A percentile compares a stretch with the other conserved stretches of the same genome.
These are phyloP conservation scores for Pimpla rufipes DNA, from an alignment of 2,888 invertebrate species.

Conservation along the genomic window DNA sequence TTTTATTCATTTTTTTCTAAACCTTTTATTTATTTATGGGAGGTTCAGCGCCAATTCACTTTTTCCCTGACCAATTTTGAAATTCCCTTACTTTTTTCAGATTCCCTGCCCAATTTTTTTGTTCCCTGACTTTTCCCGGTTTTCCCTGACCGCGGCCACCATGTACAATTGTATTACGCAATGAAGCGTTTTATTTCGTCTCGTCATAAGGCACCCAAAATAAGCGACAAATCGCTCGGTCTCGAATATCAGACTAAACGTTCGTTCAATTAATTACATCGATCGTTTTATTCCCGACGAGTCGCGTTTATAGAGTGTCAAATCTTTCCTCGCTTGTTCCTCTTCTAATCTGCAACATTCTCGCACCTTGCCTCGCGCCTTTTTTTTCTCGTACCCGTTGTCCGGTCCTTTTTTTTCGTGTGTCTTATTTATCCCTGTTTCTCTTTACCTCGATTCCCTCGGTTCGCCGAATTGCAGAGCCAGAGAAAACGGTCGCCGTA, in stretches of 20 bases:
- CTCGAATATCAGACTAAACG: background rate
- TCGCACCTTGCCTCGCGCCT: constrained; percentile 44
- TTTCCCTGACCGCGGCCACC: too few species aligned
- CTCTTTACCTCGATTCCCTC: constrained; percentile 40
- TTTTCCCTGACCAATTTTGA: too few species aligned
- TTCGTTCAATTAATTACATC: constrained; percentile 31
- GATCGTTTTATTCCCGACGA: constrained; percentile 32
- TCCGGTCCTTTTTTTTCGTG: constrained; percentile 42
- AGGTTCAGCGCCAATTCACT: too few species aligned
- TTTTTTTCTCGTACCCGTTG: constrained; percentile 39
- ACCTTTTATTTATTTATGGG: too few species aligned
- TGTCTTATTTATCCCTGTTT: constrained; percentile 28
- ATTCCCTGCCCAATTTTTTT: too few species aligned
- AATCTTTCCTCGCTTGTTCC: constrained; percentile 6
- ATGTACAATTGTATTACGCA: too few species aligned
- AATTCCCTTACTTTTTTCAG: too few species aligned
- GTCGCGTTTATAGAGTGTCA: background rate
- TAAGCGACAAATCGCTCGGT: constrained; percentile 28
- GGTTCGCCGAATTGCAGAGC: constrained; percentile 60
- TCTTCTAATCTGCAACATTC: constrained; percentile 29
- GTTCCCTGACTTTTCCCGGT: too few species aligned
- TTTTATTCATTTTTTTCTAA: too few species aligned
- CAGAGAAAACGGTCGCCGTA: constrained; percentile 63
- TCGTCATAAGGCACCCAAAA: too few species aligned
- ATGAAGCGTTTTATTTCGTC: too few species aligned